Evolutionary conservation across 2,113 vertebrate genomes (phyloP).

Genomic region (Rhombomys opimus): DNA sequence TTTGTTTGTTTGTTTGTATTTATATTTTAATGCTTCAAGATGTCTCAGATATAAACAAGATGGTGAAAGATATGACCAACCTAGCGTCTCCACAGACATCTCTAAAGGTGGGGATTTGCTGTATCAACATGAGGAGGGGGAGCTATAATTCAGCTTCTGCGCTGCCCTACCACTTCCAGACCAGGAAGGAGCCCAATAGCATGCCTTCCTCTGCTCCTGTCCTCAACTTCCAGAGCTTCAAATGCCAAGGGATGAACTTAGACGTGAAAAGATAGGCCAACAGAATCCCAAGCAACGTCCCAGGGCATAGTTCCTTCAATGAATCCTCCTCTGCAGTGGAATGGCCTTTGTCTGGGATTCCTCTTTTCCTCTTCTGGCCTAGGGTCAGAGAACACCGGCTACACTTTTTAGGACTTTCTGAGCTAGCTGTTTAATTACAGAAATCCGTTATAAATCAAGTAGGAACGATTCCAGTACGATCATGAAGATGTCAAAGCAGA

Average conservation of each 20-base stretch:
- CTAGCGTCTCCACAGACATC: neutral
- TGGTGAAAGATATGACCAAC: neutral
- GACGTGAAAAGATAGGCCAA: neutral
- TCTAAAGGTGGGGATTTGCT: neutral
- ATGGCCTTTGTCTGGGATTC: slow-evolving; percentile 32
- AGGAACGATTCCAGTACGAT: slow-evolving; percentile 57
- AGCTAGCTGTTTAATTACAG: slow-evolving; percentile 74
- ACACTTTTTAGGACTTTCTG: slow-evolving; percentile 36
- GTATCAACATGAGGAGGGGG: too few species aligned
- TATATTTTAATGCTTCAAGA: neutral
- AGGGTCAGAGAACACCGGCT: slow-evolving; percentile 53
- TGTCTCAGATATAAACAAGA: neutral
- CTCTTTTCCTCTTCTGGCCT: slow-evolving; percentile 59
- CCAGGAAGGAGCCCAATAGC: neutral
- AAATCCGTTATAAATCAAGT: slow-evolving; percentile 45
- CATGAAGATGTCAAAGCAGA: slow-evolving; percentile 79
- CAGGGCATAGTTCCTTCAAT: neutral
- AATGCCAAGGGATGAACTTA: neutral
- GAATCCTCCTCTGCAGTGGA: neutral
- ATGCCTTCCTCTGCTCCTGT: too few species aligned
- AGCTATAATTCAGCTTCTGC: neutral
- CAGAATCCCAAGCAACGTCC: neutral
- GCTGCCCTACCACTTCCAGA: neutral
- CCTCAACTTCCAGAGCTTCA: neutral
- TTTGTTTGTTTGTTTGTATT: neutral